Evolutionary conservation across 2,888 invertebrate genomes (phyloP).

Genomic region (Sminthurinus aureus): DNA sequence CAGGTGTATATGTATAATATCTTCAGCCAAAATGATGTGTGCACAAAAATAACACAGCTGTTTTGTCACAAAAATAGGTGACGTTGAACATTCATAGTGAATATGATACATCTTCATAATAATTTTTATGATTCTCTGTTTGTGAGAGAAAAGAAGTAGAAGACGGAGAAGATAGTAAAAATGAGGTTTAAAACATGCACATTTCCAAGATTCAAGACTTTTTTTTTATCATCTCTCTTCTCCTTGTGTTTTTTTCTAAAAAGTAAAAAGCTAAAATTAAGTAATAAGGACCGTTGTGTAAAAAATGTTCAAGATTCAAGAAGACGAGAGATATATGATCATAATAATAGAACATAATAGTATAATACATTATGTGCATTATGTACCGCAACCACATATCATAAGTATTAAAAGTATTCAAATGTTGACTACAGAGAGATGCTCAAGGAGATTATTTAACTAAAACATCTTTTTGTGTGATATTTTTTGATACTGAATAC

Average conservation of each 20-base stretch:
- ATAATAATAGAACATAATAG: neutral
- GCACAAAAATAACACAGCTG: slow-evolving; percentile 50
- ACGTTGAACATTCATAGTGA: slow-evolving; percentile 7
- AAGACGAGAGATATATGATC: neutral
- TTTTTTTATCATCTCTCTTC: slow-evolving; percentile 13
- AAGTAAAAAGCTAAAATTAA: slow-evolving; percentile 47
- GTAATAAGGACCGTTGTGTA: slow-evolving; percentile 24
- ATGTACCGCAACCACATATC: no score
- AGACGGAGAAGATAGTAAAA: neutral
- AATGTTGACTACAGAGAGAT: no score
- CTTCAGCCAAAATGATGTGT: slow-evolving; percentile 45
- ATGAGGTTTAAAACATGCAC: neutral
- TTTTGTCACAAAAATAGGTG: slow-evolving; percentile 46
- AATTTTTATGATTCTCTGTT: neutral
- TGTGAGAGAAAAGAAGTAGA: neutral
- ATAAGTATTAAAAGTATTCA: no score
- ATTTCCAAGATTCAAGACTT: neutral
- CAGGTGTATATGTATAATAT: slow-evolving; percentile 42
- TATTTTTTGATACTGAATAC: neutral
- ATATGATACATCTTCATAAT: slow-evolving; percentile 2
- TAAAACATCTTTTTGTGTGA: slow-evolving; percentile 1
- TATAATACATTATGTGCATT: no score
- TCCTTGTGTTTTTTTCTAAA: neutral
- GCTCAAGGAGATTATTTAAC: no score
- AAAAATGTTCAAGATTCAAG: neutral